Conservation (phyloP, 2,797 vertebrate genomes). For the Scolopax bukidnonensis region DNA sequence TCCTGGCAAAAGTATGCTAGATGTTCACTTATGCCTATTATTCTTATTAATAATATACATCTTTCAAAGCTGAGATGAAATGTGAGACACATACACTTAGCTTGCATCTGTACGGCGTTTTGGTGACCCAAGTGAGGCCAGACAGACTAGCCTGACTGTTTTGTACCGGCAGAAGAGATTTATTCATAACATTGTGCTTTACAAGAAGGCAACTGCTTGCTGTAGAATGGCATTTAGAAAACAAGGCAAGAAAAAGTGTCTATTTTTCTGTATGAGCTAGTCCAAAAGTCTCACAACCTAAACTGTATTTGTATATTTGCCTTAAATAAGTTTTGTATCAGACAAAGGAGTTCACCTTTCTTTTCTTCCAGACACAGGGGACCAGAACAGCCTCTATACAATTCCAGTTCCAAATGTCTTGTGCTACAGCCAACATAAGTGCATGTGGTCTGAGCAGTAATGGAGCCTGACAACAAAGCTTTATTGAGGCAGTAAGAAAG, state of each 20-base stretch:
- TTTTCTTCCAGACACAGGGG: neutral
- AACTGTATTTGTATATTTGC: neutral
- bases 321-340: neutral
- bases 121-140: neutral
- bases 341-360: neutral
- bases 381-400: neutral
- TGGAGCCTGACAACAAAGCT: neutral
- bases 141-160: neutral
- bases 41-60: neutral
- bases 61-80: neutral
- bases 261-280: neutral
- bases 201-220: neutral
- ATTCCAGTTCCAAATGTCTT: neutral
- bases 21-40: fast-evolving
- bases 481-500: neutral
- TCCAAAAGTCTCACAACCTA: neutral
- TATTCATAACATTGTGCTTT: neutral
- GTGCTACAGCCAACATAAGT: neutral
- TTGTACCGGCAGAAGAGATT: neutral
- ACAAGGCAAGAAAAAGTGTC: neutral
- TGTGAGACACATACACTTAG: fast-evolving
- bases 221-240: neutral
- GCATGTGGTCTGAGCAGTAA: neutral
- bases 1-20: neutral
- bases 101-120: fast-evolving